Evolutionary conservation across 2,797 vertebrate species (phyloP), one percentile per base, ranked within the genome.

Genomic region (Poecilia gillii): DNA sequence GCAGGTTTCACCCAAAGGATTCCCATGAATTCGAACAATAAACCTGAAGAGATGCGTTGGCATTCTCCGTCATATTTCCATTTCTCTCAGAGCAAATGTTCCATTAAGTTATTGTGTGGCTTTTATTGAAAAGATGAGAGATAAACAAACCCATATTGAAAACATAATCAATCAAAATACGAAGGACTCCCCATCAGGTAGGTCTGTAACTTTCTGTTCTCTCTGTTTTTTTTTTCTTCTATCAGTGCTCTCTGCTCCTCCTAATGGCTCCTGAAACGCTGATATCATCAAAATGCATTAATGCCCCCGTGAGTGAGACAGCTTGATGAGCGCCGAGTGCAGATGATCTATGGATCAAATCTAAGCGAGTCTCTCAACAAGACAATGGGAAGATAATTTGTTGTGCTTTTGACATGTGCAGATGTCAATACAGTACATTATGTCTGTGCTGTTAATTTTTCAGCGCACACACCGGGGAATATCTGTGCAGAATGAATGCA

Each of bases 281-380:
- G 94, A 96, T 92, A 89, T 88, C 91, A 90, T 92, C 94, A 92
- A 90, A 93, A 94, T 75, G 89, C 93, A 92, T 96, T 95, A 94
- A 94, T 95, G 94, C 91, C 82, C 68, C 75, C n/a, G 81, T 89
- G 89, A 93, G 92, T 89, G 91, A 91, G 91, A 84, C 91, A 81
- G 83, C 90, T 84, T 91, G 87, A 92, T 89, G 88, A 91, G 81
- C 8, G 81, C 86, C 71, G 85, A 90, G 88, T 82, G 82, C 75
- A 12, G 78, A 88, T 92, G 93, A 93, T 94, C 72, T 91, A 93
- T 90, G 90, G 88, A 93, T 91, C 89, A 90, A 74, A 87, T 90
- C 87, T 66, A 46, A 77, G 85, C 78, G 82, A 89, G 92, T 92
- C 89, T 85, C 83, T 90, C 81, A 81, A 31, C 73, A 49, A 83